Percentiles rank a stretch among this genome's conserved stretches.
Evolutionary conservation across 2,113 vertebrate species (phyloP).

Genomic region (Hyla sarda): DNA sequence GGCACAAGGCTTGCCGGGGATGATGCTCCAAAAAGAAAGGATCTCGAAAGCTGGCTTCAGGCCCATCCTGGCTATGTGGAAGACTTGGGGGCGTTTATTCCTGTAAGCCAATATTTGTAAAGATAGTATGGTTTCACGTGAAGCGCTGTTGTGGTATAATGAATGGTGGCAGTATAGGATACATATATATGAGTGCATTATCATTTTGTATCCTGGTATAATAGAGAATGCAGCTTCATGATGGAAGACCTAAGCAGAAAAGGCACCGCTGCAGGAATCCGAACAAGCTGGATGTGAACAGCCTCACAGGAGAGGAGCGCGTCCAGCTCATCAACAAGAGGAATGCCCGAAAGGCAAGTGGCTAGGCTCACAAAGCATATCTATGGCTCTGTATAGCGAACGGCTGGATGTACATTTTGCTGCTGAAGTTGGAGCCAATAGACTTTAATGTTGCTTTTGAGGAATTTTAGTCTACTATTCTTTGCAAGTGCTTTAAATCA

Average conservation of each 20-base stretch:
- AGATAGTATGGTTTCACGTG: background rate
- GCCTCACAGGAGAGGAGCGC: constrained; percentile 95
- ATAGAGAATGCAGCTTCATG: constrained; percentile 85
- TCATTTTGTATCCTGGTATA: constrained; percentile 58
- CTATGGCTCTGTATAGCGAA: no score
- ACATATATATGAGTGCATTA: background rate
- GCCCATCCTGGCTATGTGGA: constrained; percentile 96
- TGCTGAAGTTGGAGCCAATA: no score
- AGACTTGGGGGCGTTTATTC: constrained; percentile 93
- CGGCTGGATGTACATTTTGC: background rate
- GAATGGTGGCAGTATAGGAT: background rate
- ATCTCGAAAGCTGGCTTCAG: constrained; percentile 92
- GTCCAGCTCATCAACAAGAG: constrained; percentile 97
- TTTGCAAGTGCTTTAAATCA: no score
- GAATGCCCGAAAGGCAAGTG: constrained; percentile 93
- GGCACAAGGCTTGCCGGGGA: constrained; percentile 95
- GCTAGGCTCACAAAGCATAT: background rate
- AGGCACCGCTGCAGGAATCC: constrained; percentile 96
- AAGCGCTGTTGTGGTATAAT: no score
- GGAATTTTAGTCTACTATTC: no score
- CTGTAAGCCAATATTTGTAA: constrained; percentile 74
- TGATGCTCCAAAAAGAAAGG: constrained; percentile 91
- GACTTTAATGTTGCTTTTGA: no score
- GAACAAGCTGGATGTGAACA: constrained; percentile 97
- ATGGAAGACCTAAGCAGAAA: constrained; percentile 96